phyloP scores from a whole-genome alignment of 2,113 vertebrate species.

The Poeciliopsis retropinna region DNA sequence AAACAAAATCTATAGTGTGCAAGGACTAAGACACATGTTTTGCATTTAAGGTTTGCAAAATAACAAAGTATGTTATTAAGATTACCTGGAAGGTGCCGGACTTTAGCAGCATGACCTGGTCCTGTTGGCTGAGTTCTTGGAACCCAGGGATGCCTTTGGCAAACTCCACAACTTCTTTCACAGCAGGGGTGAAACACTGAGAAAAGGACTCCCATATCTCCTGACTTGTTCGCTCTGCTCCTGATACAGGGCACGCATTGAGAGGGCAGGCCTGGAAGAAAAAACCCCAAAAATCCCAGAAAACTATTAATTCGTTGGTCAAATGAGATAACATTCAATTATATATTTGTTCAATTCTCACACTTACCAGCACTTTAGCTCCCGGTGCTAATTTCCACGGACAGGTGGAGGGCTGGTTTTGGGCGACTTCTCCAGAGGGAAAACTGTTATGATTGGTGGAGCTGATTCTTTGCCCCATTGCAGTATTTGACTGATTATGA shows the following conservation, averaged over 20 bases:
- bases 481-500: constrained; percentile 45
- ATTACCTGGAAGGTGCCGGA: constrained; percentile 85
- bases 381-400: constrained; percentile 76
- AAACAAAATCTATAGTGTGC: background rate
- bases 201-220: constrained; percentile 85
- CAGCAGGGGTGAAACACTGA: constrained; percentile 84
- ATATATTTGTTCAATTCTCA: background rate
- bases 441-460: constrained; percentile 54
- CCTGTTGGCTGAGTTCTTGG: constrained; percentile 82
- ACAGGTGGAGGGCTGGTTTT: constrained; percentile 64
- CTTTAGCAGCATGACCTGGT: constrained; percentile 85
- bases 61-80: background rate
- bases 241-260: constrained; percentile 79
- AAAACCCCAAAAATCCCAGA: constrained; percentile 14
- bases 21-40: background rate
- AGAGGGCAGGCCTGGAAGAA: constrained; percentile 80
- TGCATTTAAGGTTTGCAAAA: background rate
- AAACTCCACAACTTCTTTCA: constrained; percentile 84
- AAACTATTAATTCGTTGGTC: background rate
- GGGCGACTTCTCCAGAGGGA: constrained; percentile 28
- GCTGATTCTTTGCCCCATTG: constrained; percentile 41
- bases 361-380: constrained; percentile 81
- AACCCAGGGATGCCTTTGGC: constrained; percentile 85
- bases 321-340: background rate
- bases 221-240: constrained; percentile 72